These are phyloP conservation scores for Pollenia labialis DNA, from an alignment of 2,888 invertebrate species.

Conservation along the genomic window DNA sequence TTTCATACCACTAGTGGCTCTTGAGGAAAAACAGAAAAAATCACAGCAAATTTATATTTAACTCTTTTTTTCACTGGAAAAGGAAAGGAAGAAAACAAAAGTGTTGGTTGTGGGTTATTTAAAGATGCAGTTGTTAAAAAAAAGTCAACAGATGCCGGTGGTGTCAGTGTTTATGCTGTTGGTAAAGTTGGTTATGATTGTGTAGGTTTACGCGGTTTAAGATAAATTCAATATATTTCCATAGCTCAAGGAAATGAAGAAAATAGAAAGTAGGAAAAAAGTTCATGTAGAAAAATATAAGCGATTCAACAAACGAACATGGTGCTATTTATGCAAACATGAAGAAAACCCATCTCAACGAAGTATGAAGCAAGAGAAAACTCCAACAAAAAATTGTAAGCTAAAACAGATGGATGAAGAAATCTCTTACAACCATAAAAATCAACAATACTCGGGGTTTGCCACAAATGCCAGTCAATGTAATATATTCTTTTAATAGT, in stretches of 20 bases:
- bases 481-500: slow-evolving; percentile 61
- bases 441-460: slow-evolving; percentile 67
- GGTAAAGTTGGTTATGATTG: slow-evolving; percentile 44
- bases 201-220: slow-evolving; percentile 63
- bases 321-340: slow-evolving; percentile 36
- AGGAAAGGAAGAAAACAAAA: not conserved
- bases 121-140: slow-evolving; percentile 3
- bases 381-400: not conserved
- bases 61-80: slow-evolving; percentile 24
- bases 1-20: slow-evolving; percentile 64
- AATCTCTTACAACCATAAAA: slow-evolving; percentile 67
- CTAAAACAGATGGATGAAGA: slow-evolving; percentile 35
- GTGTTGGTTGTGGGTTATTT: not conserved
- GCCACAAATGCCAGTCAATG: slow-evolving; percentile 66
- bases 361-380: slow-evolving; percentile 49
- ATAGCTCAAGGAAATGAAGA: slow-evolving; percentile 34
- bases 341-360: slow-evolving; percentile 55
- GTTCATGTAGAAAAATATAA: not conserved
- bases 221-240: slow-evolving; percentile 61
- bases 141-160: slow-evolving; percentile 23
- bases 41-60: slow-evolving; percentile 63
- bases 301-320: slow-evolving; percentile 16
- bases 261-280: not conserved
- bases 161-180: slow-evolving; percentile 29
- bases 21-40: slow-evolving; percentile 63